Evolutionary conservation across 2,113 vertebrate genomes (phyloP).

Genomic region (Raja brachyura): DNA sequence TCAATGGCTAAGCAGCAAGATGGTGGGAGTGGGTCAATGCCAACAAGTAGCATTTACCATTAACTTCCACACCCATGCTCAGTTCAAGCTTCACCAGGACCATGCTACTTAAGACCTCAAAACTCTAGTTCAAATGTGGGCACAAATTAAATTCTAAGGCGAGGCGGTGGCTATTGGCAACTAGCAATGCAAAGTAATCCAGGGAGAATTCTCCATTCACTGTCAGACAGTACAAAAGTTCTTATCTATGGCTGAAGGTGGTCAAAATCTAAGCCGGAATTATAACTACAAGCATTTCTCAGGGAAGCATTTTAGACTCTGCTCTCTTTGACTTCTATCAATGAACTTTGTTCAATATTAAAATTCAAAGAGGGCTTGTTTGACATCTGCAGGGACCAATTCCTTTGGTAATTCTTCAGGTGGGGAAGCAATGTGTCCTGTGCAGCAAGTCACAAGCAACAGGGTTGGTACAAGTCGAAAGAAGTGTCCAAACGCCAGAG

Average conservation of each 20-base stretch:
- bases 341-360: not conserved
- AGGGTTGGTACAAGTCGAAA: no score
- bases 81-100: no score
- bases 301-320: not conserved
- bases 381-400: no score
- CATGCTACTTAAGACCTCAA: not conserved
- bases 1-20: no score
- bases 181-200: not conserved
- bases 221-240: not conserved
- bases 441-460: no score
- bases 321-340: not conserved
- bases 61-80: no score
- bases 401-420: no score
- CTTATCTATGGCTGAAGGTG: not conserved
- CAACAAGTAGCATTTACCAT: no score
- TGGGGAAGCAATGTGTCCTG: no score
- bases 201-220: no score
- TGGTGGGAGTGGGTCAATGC: no score
- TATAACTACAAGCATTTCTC: not conserved
- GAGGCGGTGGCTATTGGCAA: not conserved
- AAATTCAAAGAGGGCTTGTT: not conserved
- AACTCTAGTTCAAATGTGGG: not conserved
- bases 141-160: not conserved
- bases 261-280: not conserved
- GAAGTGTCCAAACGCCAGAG: no score